Evolutionary conservation across 2,113 vertebrate species (phyloP).

Genomic region (Callaeas wilsoni): DNA sequence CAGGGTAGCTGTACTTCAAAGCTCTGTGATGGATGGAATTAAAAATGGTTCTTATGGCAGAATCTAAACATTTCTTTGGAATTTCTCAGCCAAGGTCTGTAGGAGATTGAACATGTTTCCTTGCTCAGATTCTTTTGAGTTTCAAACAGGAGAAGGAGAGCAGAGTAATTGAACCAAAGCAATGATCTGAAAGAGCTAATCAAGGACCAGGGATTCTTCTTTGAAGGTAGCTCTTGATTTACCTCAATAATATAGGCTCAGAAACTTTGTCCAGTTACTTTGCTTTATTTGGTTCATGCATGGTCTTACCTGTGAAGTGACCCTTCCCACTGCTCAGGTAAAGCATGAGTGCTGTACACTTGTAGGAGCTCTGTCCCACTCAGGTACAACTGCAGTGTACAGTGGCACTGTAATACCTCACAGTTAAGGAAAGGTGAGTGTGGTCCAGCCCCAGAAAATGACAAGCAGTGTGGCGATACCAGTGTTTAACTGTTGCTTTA

Average conservation of each 20-base stretch:
- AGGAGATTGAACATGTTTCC: background rate
- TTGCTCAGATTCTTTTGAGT: background rate
- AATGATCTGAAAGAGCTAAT: background rate
- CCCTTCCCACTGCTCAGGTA: background rate
- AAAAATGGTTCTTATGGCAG: background rate
- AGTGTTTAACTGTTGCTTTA: background rate
- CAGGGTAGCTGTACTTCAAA: background rate
- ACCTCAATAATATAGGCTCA: background rate
- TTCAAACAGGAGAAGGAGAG: background rate
- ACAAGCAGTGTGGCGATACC: background rate
- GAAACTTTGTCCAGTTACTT: background rate
- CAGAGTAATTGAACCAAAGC: background rate
- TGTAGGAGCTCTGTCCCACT: background rate
- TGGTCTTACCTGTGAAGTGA: background rate
- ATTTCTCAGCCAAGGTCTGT: background rate
- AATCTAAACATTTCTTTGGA: background rate
- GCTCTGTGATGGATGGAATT: background rate
- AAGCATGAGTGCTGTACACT: background rate
- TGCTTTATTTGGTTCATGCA: background rate
- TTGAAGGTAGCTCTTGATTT: background rate
- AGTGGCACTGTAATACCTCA: background rate
- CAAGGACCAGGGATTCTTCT: background rate
- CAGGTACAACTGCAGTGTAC: background rate
- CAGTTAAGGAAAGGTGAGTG: background rate
- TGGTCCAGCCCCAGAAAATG: background rate